phyloP scores from a whole-genome alignment of 2,797 vertebrate species.

The Sylvilagus floridanus region DNA sequence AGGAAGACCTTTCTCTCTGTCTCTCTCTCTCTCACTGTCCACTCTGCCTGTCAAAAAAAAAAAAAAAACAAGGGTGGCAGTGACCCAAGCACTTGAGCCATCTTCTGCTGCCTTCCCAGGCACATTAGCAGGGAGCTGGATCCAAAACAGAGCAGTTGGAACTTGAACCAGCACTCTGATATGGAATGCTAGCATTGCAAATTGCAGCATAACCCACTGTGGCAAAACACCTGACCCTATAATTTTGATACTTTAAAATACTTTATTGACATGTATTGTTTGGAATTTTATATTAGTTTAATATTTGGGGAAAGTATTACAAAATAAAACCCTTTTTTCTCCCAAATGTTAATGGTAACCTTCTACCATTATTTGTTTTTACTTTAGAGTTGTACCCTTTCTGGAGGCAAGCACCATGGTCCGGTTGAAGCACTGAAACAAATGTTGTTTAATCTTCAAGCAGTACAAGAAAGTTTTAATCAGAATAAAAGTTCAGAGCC shows the following conservation, averaged over 20 bases:
- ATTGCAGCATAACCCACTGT: no score
- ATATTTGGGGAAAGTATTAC: not conserved
- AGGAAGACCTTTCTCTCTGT: no score
- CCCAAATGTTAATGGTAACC: not conserved
- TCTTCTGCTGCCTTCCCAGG: no score
- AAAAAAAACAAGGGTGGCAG: no score
- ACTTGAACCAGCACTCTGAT: no score
- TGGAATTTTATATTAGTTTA: slow-evolving; percentile 57
- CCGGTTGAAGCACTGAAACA: slow-evolving; percentile 94
- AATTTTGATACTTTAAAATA: slow-evolving; percentile 14
- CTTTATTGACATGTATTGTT: not conserved
- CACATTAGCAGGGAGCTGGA: no score
- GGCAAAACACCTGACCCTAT: no score
- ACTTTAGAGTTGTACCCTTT: slow-evolving; percentile 83
- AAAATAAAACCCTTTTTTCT: not conserved
- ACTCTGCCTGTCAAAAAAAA: no score
- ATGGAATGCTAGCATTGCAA: no score
- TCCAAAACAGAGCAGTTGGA: no score
- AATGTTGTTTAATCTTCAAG: slow-evolving; percentile 94
- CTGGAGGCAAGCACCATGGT: slow-evolving; percentile 90
- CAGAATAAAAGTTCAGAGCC: slow-evolving; percentile 80
- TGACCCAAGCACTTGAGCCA: no score
- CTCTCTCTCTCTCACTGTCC: no score
- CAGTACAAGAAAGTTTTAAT: slow-evolving; percentile 89
- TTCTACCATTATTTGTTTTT: slow-evolving; percentile 34